Conservation (phyloP, 2,888 invertebrate genomes). For the Hedychridium roseum region DNA sequence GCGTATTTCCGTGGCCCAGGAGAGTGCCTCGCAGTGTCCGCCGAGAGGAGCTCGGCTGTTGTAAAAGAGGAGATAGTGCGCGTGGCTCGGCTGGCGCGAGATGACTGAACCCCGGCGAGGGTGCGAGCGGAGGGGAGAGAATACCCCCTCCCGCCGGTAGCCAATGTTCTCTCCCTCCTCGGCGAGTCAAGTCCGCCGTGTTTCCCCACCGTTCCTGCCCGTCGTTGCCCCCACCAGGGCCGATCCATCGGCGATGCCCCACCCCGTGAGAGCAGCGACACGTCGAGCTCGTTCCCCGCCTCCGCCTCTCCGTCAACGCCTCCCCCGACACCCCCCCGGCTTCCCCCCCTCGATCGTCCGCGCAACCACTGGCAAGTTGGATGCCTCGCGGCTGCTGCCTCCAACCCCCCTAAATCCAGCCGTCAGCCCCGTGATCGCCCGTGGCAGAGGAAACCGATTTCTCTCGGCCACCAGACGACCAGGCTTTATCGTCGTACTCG, state of each 20-base stretch:
- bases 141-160: conserved; percentile 20
- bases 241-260: conserved; percentile 29
- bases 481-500: no score
- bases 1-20: no score
- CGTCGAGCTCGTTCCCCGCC: conserved; percentile 39
- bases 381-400: no score
- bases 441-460: no score
- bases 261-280: conserved; percentile 35
- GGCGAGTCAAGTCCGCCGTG: conserved; percentile 7
- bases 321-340: conserved; percentile 7
- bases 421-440: no score
- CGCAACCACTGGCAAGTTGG: no score
- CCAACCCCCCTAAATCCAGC: no score
- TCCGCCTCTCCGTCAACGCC: conserved; percentile 21
- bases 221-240: conserved; percentile 24
- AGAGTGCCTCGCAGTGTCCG: background rate
- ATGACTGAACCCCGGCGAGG: conserved; percentile 57
- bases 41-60: conserved; percentile 24
- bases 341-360: conserved; percentile 29
- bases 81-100: conserved; percentile 61
- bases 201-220: no score
- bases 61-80: conserved; percentile 38
- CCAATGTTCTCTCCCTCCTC: conserved; percentile 13
- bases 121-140: conserved; percentile 28
- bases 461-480: no score